Base-by-base conservation (phyloP, 1,140 invertebrate genomes). In the Druon quercuslanigerum region DNA sequence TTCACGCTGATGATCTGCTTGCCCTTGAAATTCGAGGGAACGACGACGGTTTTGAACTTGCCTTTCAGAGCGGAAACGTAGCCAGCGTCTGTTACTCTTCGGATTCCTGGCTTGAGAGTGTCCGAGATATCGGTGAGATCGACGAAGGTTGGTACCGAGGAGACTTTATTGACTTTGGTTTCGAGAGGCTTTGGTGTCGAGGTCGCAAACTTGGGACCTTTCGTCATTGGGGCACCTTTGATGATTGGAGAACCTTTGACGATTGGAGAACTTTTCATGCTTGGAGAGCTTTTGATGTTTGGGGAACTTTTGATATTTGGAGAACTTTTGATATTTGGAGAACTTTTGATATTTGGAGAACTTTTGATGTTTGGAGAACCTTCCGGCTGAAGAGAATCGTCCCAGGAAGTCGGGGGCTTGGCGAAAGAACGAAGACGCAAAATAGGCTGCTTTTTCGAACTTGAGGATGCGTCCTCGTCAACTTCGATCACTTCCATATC, bases 341-440 rank as follows among this genome's bases (percentile, higher is more conserved):
- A 11, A 9, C 8, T 7, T 25, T 33, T 66, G 13, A 66, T 66
- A n/a, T 40, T 20, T 72, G 60, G 70, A 50, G 16, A 19, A 46
- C 14, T 11, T 50, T 46, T 46, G 8, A 46, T 46, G 40, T 11
- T 46, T 57, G 70, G 13, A 72, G 75, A 76, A 72, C 14, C 40
- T 46, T 46, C 40, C 0, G 40, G 8, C 40, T 46, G 40, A 1
- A 40, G 60, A 33, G 60, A 66, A 40, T 66, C 60, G 12, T 66
- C 50, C 70, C 70, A 19, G 46, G 84, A 87, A 0, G 73, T 80
- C 0, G 86, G 84, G n/a, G 84, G 84, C 76, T 88, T 90, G n/a
- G 89, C 89, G 72, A 90, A 90, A 19, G 87, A 84, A 51, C 87
- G 75, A 17, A 89, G 81, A 74, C 88, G 82, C 52, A 90, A 25